Base-by-base conservation (phyloP, 2,797 vertebrate genomes). In the Cynodonichthys magdalenae region DNA sequence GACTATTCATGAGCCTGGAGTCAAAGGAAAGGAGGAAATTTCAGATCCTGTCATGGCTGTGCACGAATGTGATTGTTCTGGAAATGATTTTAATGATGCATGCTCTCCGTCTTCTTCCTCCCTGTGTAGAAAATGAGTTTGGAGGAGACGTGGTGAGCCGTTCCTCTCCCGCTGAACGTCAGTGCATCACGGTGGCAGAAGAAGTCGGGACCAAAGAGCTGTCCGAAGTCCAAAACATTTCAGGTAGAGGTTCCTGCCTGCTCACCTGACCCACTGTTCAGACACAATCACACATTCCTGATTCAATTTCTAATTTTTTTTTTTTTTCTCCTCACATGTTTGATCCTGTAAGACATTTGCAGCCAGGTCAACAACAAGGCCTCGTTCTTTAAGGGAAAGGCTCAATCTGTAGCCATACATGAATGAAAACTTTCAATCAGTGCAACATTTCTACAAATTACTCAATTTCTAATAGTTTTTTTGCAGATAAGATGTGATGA, bases 71-170 rank as follows among this genome's bases (percentile, higher is more conserved):
- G 71, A 87, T 91, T 87, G 88, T 84, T 80, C 76, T 84, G 83
- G 73, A 77, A 82, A 86, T 76, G 49, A 78, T 83, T 83, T 80
- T 85, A 90, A 88, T 82, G 83, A 88, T 63, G 71, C 55, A 49
- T 77, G 53, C 66, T 80, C 59, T 78, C 75, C 57, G 11, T 73
- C 81, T 86, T 77, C 72, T 80, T 66, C 76, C 70, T 73, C 70
- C 67, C 47, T 77, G 68, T 90, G 79, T 58, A 97, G 96, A 96
- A 93, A 92, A 97, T 96, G 95, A 95, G 84, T 90, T 80, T 84
- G 87, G 90, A 93, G 90, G 92, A 93, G 91, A 91, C 78, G 69
- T 92, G 94, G 93, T 96, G 94, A 97, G 81, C 86, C 69, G 69
- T 71, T 81, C 75, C 70, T 69, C 89, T 84, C 90, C 82, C 86